These are phyloP conservation scores for Crocidura indochinensis DNA, from an alignment of 2,797 vertebrate genomes.

Conservation along the genomic window DNA sequence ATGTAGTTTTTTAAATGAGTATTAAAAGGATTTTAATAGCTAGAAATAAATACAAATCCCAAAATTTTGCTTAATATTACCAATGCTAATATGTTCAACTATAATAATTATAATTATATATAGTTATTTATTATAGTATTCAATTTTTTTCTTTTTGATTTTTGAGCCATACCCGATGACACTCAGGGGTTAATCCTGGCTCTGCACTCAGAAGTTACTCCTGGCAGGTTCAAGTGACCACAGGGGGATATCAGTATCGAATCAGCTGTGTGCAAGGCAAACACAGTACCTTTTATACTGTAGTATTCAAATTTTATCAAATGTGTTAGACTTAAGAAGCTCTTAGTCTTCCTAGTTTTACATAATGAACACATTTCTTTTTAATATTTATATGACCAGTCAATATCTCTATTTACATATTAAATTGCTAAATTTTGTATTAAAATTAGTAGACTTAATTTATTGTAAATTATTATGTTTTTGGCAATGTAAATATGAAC, in stretches of 20 bases:
- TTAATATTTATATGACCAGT: conserved; percentile 48
- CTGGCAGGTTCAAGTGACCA: too few relatives aligned
- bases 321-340: conserved; percentile 40
- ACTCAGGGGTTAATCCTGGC: too few relatives aligned
- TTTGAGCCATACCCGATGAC: too few relatives aligned
- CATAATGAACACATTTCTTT: neutral
- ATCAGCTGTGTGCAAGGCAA: too few relatives aligned
- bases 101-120: conserved; percentile 34
- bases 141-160: neutral
- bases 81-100: conserved; percentile 21
- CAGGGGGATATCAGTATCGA: too few relatives aligned
- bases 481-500: conserved; percentile 44
- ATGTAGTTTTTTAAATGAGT: neutral
- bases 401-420: conserved; percentile 47
- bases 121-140: conserved; percentile 31
- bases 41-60: conserved; percentile 63
- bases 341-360: conserved; percentile 48
- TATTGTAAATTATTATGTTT: conserved; percentile 21
- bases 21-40: conserved; percentile 37
- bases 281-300: too few relatives aligned
- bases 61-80: conserved; percentile 63
- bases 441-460: conserved; percentile 51
- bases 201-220: too few relatives aligned
- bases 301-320: conserved; percentile 68
- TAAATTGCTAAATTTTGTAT: neutral